A percentile compares a stretch with the other conserved stretches of the same genome.
Evolutionary conservation across 64 coral and sea anemone species (phyloP).

Genomic region (Pocillopora verrucosa): DNA sequence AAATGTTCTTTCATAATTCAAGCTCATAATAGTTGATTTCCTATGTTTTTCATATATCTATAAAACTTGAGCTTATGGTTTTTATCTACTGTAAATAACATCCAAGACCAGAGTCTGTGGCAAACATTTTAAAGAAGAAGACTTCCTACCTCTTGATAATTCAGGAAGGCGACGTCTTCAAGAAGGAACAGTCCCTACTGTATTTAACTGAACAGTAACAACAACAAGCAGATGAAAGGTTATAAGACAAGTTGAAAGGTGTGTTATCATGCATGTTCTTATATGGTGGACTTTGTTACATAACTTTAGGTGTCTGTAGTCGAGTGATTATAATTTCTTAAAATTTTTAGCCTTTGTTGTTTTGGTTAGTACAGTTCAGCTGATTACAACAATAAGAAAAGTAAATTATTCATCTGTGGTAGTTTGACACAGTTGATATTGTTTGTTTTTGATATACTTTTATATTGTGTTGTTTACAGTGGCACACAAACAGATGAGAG

Average conservation of each 20-base stretch:
- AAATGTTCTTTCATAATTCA: slow-evolving; percentile 38
- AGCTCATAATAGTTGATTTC: slow-evolving; percentile 4
- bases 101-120: slow-evolving; percentile 38
- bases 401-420: slow-evolving; percentile 12
- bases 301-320: slow-evolving; percentile 14
- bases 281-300: slow-evolving; percentile 9
- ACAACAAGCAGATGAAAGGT: slow-evolving; percentile 29
- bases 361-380: slow-evolving; percentile 12
- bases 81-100: slow-evolving; percentile 19
- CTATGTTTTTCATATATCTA: slow-evolving; percentile 2
- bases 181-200: slow-evolving; percentile 37
- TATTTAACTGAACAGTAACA: slow-evolving; percentile 34
- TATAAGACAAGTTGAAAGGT: slow-evolving; percentile 43
- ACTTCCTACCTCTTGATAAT: slow-evolving; percentile 35
- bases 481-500: slow-evolving; percentile 16
- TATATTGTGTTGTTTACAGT: slow-evolving; percentile 20
- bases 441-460: not conserved
- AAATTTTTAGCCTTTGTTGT: slow-evolving; percentile 2
- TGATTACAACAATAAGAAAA: slow-evolving; percentile 3
- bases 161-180: slow-evolving; percentile 29
- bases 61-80: not conserved
- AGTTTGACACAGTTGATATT: slow-evolving; percentile 16
- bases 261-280: slow-evolving; percentile 24
- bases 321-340: slow-evolving; percentile 9
- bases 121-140: slow-evolving; percentile 48